Percentiles rank a stretch among this genome's conserved stretches.
Evolutionary conservation across 2,888 invertebrate species (phyloP).

Genomic region (Teleiodes luculella): DNA sequence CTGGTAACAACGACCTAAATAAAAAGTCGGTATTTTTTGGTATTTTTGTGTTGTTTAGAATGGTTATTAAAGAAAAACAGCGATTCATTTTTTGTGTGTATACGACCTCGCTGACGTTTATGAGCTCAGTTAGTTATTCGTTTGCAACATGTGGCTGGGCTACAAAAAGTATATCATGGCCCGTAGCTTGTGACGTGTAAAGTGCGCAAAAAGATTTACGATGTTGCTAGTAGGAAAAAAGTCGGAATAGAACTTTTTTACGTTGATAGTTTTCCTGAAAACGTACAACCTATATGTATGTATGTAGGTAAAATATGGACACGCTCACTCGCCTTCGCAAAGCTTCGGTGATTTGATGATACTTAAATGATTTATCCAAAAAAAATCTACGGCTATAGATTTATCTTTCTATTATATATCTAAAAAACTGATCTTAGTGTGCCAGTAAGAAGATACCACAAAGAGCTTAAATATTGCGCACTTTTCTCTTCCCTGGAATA

Average conservation of each 20-base stretch:
- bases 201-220: constrained; percentile 6
- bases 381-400: no score
- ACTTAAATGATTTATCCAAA: no score
- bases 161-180: constrained; percentile 12
- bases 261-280: not conserved
- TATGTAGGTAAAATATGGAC: no score
- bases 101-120: constrained; percentile 7
- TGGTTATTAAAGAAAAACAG: constrained; percentile 9
- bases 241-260: not conserved
- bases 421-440: no score
- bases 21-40: not conserved
- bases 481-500: no score
- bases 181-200: constrained; percentile 6
- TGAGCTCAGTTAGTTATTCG: constrained; percentile 11
- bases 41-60: not conserved
- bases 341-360: no score
- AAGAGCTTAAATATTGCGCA: no score
- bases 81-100: not conserved
- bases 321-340: no score
- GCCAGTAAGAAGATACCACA: no score
- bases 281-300: not conserved
- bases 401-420: no score
- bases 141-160: constrained; percentile 13
- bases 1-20: no score
- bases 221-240: not conserved